Base-by-base conservation (phyloP, 2,888 invertebrate genomes). In the Calliopum simillimum region DNA sequence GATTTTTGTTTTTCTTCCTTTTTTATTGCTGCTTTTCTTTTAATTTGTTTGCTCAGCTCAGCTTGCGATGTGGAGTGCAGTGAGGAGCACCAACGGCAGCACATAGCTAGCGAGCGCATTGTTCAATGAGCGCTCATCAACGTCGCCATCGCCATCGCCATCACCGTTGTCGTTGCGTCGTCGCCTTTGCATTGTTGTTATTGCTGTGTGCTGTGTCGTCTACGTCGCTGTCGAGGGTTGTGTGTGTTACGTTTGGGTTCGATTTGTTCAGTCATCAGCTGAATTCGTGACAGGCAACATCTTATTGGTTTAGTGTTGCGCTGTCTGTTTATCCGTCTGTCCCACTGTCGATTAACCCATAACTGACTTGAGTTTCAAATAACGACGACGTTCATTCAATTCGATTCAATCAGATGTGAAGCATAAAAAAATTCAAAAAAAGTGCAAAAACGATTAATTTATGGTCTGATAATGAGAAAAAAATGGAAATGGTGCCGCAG, bases 211-310 rank as follows among this genome's bases (percentile, higher is more conserved):
- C 47, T 43, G 2, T 16, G 47, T 19, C 59, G 68, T 13, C 14
- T 41, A 53, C 59, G 43, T 21, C 16, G 55, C 47, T 41, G 19
- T 12, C 59, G 75, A 77, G 85, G 85, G 85, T 85, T 85, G 84
- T 82, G 81, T 83, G 81, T 81, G 82, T 83, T 82, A 82, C 82
- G 82, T 82, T 80, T 79, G 78, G 80, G 82, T 83, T 84, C 84
- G 79, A 81, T 82, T 80, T 80, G 81, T 85, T 85, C 84, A 86
- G 86, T 86, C 85, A 84, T 84, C 84, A 84, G 83, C 85, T 84
- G 86, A 84, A 86, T 84, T 84, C 83, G 84, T 84, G 85, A 84
- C 85, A 85, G 85, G 82, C 82, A 85, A 86, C 86, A 84, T 85
- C 84, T 81, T 78, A 78, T 79, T 79, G 77, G 76, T 79, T 78